phyloP scores from a whole-genome alignment of 2,888 invertebrate species.

The Drosophila subquinaria region DNA sequence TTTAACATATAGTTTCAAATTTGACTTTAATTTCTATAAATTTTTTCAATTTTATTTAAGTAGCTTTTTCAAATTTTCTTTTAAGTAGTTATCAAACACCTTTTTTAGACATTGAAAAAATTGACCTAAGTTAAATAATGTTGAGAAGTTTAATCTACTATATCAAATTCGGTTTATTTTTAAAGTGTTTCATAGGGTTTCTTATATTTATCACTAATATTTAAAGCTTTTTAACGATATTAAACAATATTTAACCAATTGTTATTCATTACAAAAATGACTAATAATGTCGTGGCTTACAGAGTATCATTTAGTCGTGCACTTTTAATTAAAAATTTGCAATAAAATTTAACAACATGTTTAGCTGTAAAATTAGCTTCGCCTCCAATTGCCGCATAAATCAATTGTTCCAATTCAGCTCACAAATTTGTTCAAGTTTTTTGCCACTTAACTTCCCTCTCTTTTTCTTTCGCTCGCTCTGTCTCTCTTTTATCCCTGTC shows the following conservation, averaged over 20 bases:
- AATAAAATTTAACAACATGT: slow-evolving; percentile 8
- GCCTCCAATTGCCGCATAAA: slow-evolving; percentile 24
- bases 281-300: not conserved
- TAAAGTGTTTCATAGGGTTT: not conserved
- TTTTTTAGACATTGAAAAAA: no score
- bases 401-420: slow-evolving; percentile 28
- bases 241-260: not conserved
- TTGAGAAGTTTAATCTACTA: no score
- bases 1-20: no score
- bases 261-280: not conserved
- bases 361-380: slow-evolving; percentile 1
- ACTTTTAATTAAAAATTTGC: not conserved
- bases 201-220: not conserved
- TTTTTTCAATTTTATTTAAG: no score
- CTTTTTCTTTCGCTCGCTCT: no score
- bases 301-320: not conserved
- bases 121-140: no score
- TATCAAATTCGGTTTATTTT: not conserved
- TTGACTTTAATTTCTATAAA: no score
- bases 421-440: slow-evolving; percentile 18
- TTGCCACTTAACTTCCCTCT: slow-evolving; percentile 18
- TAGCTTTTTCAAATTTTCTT: no score
- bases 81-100: no score
- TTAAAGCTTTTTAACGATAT: not conserved
- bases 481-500: not conserved